These are phyloP conservation scores for Drosophila orena DNA, from an alignment of 1,140 invertebrate genomes.

Conservation along the genomic window DNA sequence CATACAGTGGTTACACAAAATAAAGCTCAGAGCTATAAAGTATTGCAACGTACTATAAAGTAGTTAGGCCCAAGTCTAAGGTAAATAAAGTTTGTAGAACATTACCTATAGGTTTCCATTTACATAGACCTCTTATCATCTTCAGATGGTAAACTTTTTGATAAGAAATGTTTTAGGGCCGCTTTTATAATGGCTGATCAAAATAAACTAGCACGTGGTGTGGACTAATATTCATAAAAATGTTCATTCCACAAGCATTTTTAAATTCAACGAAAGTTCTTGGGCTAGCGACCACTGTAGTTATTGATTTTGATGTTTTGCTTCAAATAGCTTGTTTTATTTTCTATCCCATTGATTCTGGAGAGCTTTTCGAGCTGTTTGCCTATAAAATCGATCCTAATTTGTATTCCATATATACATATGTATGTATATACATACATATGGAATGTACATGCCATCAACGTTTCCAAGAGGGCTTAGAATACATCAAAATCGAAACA, in stretches of 20 bases:
- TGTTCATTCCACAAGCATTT: neutral
- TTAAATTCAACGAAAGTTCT: neutral
- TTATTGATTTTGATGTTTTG: slow-evolving; percentile 37
- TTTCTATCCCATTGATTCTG: slow-evolving; percentile 6
- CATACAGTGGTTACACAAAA: slow-evolving; percentile 12
- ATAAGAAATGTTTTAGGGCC: slow-evolving; percentile 3
- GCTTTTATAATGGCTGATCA: slow-evolving; percentile 7
- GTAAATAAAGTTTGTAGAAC: slow-evolving; percentile 1
- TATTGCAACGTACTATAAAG: neutral
- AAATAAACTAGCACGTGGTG: neutral
- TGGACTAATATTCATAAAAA: neutral
- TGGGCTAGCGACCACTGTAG: slow-evolving; percentile 4
- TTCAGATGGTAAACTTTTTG: neutral
- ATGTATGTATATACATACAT: too few relatives aligned
- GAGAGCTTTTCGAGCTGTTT: slow-evolving; percentile 15
- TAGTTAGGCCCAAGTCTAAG: neutral
- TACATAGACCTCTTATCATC: slow-evolving; percentile 8
- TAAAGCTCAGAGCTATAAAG: neutral
- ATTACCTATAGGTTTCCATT: neutral
- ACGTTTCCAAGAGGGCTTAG: neutral
- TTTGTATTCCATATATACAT: slow-evolving; percentile 31
- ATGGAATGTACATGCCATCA: neutral
- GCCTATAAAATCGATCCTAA: slow-evolving; percentile 33
- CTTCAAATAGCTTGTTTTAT: slow-evolving; percentile 6
- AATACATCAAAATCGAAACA: slow-evolving; percentile 6